Evolutionary conservation across 2,888 invertebrate species (phyloP), one percentile per base, ranked within the genome.

Genomic region (Eledona agricola): DNA sequence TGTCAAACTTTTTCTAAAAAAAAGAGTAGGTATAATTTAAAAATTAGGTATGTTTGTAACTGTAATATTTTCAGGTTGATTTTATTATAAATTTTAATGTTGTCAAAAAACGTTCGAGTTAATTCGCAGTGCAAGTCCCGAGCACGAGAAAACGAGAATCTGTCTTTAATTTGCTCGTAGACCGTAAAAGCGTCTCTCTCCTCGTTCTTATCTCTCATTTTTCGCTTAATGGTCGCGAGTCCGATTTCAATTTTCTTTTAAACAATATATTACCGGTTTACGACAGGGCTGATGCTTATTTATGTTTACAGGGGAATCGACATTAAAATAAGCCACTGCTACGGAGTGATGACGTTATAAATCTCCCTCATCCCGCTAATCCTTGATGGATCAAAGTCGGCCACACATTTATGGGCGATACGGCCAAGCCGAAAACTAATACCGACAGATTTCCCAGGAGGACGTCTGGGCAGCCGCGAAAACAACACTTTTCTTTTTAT

Each of bases 281-380:
- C 45, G 43, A 34, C 26, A 17, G 25, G 50, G 34, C 32, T 59
- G 55, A 57, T 53, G 57, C 53, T 55, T 59, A 57, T 57, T 57
- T 59, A 59, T 59, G 59, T 57, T 59, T 50, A 57, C 57, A 51
- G 55, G 57, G 54, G 50, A 53, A 38, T 40, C 45, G 50, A 61
- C 61, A 59, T 59, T 61, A 58, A 61, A 61, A 57, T 61, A 61
- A 58, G 57, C 57, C 57, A 58, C 57, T 56, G 43, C 55, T 52
- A 55, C 50, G 25, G 28, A 54, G 57, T 59, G 59, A 57, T 57
- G 62, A 62, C 57, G 55, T 47, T 60, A 56, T 62, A 62, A 62
- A 62, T 59, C 58, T 50, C 51, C 43, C 51, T 57, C 55, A 55
- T 54, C 57, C 49, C 19, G 54, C 51, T 57, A 57, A 57, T 57